phyloP scores from a whole-genome alignment of 2,888 invertebrate genomes.

The Calameuta idolon region DNA sequence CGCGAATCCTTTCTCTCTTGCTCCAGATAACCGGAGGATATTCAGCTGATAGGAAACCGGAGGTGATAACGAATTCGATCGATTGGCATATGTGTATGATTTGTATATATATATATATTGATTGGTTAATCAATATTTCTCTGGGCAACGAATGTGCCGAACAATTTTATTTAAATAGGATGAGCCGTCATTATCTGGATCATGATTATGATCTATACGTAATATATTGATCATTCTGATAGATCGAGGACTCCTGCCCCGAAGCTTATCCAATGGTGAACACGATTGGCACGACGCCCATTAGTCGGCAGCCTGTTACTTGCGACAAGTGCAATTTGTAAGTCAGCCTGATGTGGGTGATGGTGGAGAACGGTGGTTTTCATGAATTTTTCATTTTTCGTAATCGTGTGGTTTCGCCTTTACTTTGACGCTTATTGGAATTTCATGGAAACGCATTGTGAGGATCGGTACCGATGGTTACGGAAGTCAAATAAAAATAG shows the following conservation, averaged over 20 bases:
- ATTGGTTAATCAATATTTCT: no score
- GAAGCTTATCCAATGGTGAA: background rate
- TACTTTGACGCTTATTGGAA: background rate
- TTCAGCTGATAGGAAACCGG: background rate
- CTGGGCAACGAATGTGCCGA: no score
- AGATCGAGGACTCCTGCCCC: background rate
- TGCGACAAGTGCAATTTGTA: conserved; percentile 9
- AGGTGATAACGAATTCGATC: background rate
- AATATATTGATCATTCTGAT: background rate
- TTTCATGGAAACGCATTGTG: background rate
- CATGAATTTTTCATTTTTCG: background rate
- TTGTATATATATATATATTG: no score
- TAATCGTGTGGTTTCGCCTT: background rate
- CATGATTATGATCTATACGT: background rate
- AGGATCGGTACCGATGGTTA: background rate
- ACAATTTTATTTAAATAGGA: background rate
- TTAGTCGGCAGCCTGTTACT: background rate
- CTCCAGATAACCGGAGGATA: background rate
- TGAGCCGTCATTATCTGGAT: background rate
- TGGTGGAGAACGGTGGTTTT: background rate
- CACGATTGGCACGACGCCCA: background rate
- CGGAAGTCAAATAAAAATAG: background rate
- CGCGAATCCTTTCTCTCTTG: background rate
- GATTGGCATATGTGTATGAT: background rate
- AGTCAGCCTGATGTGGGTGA: background rate